Conservation (phyloP, 2,888 invertebrate species). For the Zelleria hepariella region DNA sequence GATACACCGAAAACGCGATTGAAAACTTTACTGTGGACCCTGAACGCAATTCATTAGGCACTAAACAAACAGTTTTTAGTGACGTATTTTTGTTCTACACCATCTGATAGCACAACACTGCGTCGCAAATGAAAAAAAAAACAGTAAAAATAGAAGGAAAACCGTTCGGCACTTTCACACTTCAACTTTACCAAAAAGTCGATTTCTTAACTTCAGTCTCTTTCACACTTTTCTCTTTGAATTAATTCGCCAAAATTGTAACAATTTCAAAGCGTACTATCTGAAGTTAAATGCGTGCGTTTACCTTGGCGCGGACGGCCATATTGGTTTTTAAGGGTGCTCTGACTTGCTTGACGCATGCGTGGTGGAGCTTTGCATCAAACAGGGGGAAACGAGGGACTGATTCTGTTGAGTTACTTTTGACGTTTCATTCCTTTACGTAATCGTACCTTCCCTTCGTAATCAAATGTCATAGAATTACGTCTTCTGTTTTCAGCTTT, state of each 20-base stretch:
- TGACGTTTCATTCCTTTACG: not conserved
- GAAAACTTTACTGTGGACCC: not conserved
- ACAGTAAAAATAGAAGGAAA: not conserved
- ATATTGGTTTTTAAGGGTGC: constrained; percentile 59
- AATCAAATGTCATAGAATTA: not conserved
- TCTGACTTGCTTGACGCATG: constrained; percentile 46
- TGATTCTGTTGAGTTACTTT: not conserved
- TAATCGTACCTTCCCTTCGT: not conserved
- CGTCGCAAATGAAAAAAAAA: not conserved
- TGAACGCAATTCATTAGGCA: not conserved
- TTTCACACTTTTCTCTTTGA: not conserved
- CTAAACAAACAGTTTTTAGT: not conserved
- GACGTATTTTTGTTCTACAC: not conserved
- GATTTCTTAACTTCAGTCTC: not conserved
- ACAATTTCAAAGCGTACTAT: not conserved
- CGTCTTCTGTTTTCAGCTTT: not conserved
- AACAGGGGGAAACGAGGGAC: constrained; percentile 2
- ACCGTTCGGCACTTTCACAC: not conserved
- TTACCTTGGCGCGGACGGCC: constrained; percentile 60
- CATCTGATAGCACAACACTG: not conserved
- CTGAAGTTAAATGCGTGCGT: constrained; percentile 52
- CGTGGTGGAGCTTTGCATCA: constrained; percentile 21
- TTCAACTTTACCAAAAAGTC: not conserved
- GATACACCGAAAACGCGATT: not conserved
- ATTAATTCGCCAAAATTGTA: not conserved